phyloP scores from a whole-genome alignment of 2,888 invertebrate species.

The Neuroscelio doddi region DNA sequence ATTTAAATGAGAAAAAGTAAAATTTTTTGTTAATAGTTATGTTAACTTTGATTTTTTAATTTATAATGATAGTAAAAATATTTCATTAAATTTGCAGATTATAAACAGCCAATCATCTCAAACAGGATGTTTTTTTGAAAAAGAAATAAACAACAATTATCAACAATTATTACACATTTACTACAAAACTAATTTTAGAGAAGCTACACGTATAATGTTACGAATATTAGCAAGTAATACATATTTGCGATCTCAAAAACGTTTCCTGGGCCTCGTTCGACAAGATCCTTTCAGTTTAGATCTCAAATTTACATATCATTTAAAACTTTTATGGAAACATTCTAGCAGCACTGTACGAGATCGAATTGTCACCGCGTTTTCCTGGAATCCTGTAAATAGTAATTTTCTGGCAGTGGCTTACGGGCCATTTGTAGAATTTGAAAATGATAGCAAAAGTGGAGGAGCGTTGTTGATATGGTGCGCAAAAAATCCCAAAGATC shows the following conservation, averaged over 20 bases:
- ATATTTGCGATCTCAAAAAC: slow-evolving; percentile 79
- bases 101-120: too few relatives aligned
- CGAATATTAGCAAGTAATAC: slow-evolving; percentile 82
- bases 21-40: too few relatives aligned
- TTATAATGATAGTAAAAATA: too few relatives aligned
- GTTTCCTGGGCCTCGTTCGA: slow-evolving; percentile 78
- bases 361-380: slow-evolving; percentile 77
- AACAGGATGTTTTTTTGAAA: too few relatives aligned
- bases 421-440: slow-evolving; percentile 69
- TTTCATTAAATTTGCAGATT: too few relatives aligned
- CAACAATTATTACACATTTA: slow-evolving; percentile 65
- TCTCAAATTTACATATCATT: slow-evolving; percentile 79
- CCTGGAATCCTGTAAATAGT: slow-evolving; percentile 80
- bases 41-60: too few relatives aligned
- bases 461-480: slow-evolving; percentile 86
- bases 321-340: slow-evolving; percentile 81
- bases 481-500: slow-evolving; percentile 82
- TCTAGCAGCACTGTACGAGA: slow-evolving; percentile 72
- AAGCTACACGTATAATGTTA: slow-evolving; percentile 79
- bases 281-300: slow-evolving; percentile 78
- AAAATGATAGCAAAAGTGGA: slow-evolving; percentile 74
- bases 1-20: too few relatives aligned
- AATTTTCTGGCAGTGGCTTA: slow-evolving; percentile 85
- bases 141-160: too few relatives aligned
- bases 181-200: slow-evolving; percentile 73